phyloP scores from a whole-genome alignment of 2,113 vertebrate species.

The Elephantulus edwardii region DNA sequence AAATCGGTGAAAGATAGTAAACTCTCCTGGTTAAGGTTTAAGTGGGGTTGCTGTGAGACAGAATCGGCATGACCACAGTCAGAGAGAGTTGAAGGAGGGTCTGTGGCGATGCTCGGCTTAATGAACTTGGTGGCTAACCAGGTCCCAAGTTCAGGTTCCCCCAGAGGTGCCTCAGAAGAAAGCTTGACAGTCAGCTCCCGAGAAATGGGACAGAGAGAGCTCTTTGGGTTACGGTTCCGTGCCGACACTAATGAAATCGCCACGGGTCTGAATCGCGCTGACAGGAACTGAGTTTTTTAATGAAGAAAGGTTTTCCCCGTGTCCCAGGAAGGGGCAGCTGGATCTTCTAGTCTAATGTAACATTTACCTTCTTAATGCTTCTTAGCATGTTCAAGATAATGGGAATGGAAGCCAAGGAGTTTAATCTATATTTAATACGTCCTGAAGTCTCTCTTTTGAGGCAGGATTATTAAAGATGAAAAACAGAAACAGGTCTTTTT shows the following conservation, averaged over 20 bases:
- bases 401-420: not conserved
- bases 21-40: no score
- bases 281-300: not conserved
- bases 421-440: not conserved
- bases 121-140: no score
- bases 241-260: not conserved
- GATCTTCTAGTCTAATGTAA: not conserved
- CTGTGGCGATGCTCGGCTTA: no score
- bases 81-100: no score
- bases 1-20: no score
- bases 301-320: not conserved
- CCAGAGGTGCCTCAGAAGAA: no score
- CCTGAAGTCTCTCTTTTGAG: not conserved
- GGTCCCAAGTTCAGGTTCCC: no score
- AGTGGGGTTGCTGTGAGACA: no score
- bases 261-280: not conserved
- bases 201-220: no score
- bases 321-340: not conserved
- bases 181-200: no score
- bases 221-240: not conserved
- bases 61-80: no score
- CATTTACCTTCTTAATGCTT: not conserved
- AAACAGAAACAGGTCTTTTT: not conserved
- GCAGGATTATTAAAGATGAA: constrained; percentile 12
- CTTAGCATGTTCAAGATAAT: not conserved